Evolutionary conservation across 2,888 invertebrate species (phyloP).

Genomic region (Octonoba sinensis): DNA sequence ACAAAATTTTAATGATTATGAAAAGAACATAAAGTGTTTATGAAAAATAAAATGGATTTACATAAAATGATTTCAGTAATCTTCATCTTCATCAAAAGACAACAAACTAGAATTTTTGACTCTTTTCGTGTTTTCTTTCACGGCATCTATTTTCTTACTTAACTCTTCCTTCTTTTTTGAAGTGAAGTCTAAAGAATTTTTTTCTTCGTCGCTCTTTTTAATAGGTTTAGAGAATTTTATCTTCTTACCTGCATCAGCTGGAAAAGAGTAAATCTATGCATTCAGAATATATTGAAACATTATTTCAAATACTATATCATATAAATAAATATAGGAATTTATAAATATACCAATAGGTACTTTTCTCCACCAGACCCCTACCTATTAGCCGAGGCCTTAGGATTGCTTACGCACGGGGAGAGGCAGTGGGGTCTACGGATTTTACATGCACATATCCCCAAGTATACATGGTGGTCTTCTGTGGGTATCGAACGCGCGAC

Average conservation of each 20-base stretch:
- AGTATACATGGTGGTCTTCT: no score
- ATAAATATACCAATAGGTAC: no score
- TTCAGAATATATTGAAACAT: neutral
- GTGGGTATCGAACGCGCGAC: no score
- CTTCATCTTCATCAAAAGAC: constrained; percentile 69
- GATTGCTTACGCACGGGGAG: no score
- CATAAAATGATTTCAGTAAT: constrained; percentile 36
- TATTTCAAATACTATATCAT: no score
- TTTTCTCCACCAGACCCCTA: no score
- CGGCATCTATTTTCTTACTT: constrained; percentile 63
- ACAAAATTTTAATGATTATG: no score
- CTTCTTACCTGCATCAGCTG: constrained; percentile 64
- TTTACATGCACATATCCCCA: no score
- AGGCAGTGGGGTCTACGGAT: no score
- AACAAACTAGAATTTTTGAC: constrained; percentile 68
- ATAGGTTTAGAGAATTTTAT: constrained; percentile 68
- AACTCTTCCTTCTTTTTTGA: constrained; percentile 48
- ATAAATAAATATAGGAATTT: no score
- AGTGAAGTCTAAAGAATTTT: constrained; percentile 46
- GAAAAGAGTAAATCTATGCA: constrained; percentile 2
- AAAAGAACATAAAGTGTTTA: no score
- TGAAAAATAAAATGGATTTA: neutral
- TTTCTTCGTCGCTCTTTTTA: constrained; percentile 66
- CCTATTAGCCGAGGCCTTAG: no score
- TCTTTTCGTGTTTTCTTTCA: constrained; percentile 65